Percentiles rank a stretch among this genome's conserved stretches.
phyloP scores from a whole-genome alignment of 64 coral and sea anemone genomes.

The Montipora capricornis region DNA sequence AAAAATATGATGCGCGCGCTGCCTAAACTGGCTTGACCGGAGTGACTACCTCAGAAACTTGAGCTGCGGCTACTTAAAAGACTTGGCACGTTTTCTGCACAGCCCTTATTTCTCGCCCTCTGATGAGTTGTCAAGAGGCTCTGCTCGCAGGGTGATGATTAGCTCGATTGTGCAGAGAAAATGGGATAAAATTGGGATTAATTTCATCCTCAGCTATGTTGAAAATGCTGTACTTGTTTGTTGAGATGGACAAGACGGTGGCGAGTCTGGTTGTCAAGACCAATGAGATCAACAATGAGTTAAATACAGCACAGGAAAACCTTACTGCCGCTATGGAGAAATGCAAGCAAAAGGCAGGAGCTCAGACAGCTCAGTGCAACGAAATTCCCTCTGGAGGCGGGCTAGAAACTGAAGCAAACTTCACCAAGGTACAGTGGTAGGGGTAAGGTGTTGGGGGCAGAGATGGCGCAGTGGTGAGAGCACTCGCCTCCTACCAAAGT shows the following conservation, averaged over 20 bases:
- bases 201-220: not conserved
- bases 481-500: no score
- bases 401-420: conserved; percentile 56
- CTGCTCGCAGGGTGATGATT: no score
- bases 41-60: no score
- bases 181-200: not conserved
- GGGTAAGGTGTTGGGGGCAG: no score
- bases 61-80: no score
- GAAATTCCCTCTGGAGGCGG: conserved; percentile 32
- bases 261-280: conserved; percentile 13
- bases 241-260: not conserved
- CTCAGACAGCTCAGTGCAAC: not conserved
- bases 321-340: not conserved
- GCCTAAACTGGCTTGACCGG: no score
- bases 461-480: no score
- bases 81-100: no score
- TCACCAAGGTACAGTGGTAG: conserved; percentile 10
- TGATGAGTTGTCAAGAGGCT: no score
- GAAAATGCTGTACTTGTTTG: not conserved
- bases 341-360: not conserved
- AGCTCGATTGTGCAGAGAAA: no score
- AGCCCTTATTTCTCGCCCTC: no score
- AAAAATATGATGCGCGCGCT: no score
- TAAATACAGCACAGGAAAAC: conserved; percentile 10
- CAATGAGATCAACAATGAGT: not conserved